Evolutionary conservation across 2,113 vertebrate genomes (phyloP), one percentile per base, ranked within the genome.

Genomic region (Enhydra lutris): DNA sequence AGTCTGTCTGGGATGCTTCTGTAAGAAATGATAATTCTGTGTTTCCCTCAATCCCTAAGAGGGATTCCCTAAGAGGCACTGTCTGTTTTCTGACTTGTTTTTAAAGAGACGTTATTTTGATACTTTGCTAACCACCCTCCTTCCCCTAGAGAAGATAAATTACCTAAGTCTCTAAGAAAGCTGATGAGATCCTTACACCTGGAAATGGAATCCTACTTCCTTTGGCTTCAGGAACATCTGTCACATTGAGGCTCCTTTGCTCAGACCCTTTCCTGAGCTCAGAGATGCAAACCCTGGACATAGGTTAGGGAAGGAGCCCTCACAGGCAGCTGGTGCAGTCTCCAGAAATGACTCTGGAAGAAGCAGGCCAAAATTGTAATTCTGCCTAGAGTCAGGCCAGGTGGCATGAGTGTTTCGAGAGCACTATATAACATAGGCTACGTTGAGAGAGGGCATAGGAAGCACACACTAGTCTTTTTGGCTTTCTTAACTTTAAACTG

Each of bases 1-100:
- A 7, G 76, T 69, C 57, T 67, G 67, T 59, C 26, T 91, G 55
- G 26, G 59, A 18, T n/a, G 26, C 61, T 92, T 88, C 94, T 78
- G 39, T 83, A 31, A 45, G 36, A 83, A 89, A 88, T 50, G 29
- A 71, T 5, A 89, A 24, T 69, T 83, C 57, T 15, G 23, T 36
- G 34, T 82, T 78, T 67, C 15, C 50, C 57, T 50, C 6, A 29
- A n/a, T 61, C 36, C 3, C 8, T 36, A 23, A 31, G 39, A 79
- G 71, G 9, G 34, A 50, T 5, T 50, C 50, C 50, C 50, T 50
- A 50, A 15, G 14, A 15, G 50, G 8, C 4, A 15, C 7, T 73
- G 18, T 65, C 18, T 63, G 13, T 55, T 23, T 50, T 18, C 42
- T 63, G 11, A 18, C 26, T 39, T 65, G 9, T 65, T 65, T 61